Evolutionary conservation across 1,140 invertebrate genomes (phyloP), one percentile per base, ranked within the genome.

Genomic region (Drosophila azteca): DNA sequence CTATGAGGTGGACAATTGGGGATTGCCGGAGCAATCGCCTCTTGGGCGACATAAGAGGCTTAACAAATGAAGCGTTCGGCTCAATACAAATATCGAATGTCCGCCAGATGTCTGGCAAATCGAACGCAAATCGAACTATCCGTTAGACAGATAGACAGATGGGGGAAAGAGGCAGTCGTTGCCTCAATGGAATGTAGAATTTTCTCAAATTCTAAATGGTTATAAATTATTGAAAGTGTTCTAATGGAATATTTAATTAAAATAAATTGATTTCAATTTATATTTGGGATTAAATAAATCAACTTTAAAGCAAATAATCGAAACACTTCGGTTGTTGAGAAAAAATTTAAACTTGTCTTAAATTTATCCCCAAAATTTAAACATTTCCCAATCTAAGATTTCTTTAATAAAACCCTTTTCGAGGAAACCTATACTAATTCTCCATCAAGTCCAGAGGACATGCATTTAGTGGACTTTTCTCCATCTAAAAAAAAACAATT

Each of bases 31-130:
- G 68, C 11, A 49, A 24, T 49, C 22, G 20, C 35, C 66, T 35
- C 26, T 22, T 26, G 67, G 24, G n/a, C 43, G 26, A 17, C 41
- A 52, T 71, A 71, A 71, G 67, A 71, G 68, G 68, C 67, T 71
- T 71, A 71, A 35, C 67, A 61, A 71, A 71, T 71, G 55, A 61
- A 61, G 31, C 67, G 55, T 31, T 29, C 29, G 66, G 48, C 48
- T 61, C 48, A 61, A 26, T 48, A 52, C 35, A 60, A 71, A 71
- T 22, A 49, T 26, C 13, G 17, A 49, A 71, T 71, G 68, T 61
- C 9, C 39, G 26, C 13, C 39, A 31, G 20, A 8, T 61, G 22
- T 11, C 41, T 46, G 26, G 29, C 55, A 39, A 39, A 11, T 39
- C 35, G 9, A 39, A 39, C 7, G 15, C 49, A 52, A 59, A 60